Percentiles rank a stretch among this genome's conserved stretches.
These are phyloP conservation scores for Cepaea hortensis DNA, from an alignment of 2,888 invertebrate species.

Conservation along the genomic window DNA sequence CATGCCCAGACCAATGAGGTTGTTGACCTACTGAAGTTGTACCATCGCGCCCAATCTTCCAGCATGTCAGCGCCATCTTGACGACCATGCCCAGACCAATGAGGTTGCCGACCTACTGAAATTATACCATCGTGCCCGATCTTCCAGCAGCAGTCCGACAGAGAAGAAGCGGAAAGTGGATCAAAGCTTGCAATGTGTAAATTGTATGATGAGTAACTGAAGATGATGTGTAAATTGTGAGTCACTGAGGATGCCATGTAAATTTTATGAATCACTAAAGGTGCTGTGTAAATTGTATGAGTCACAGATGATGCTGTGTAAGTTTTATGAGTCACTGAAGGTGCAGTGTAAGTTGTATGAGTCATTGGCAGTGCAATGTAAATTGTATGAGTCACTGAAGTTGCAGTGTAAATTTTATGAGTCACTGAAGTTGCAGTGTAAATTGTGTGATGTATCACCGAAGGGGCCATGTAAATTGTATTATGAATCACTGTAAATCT, in stretches of 20 bases:
- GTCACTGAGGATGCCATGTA: not conserved
- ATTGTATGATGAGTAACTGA: not conserved
- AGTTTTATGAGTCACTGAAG: too few species aligned
- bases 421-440: too few species aligned
- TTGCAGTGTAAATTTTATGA: too few species aligned
- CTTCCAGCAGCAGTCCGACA: constrained; percentile 57
- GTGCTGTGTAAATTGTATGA: too few species aligned
- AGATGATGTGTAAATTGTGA: not conserved
- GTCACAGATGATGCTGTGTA: too few species aligned
- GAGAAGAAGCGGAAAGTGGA: constrained; percentile 44
- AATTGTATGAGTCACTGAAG: too few species aligned
- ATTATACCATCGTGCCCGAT: constrained; percentile 66
- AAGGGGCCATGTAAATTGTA: too few species aligned
- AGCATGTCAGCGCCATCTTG: constrained; percentile 69
- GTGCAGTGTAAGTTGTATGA: too few species aligned
- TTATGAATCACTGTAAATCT: too few species aligned
- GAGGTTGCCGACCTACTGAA: constrained; percentile 67
- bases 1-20: constrained; percentile 63
- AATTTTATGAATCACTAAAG: not conserved
- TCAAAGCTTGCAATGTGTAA: not conserved
- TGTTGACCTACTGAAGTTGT: constrained; percentile 65
- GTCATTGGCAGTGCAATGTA: too few species aligned
- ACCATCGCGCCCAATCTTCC: constrained; percentile 66
- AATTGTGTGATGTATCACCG: too few species aligned
- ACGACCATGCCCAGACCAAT: constrained; percentile 63